A percentile compares a stretch with the other conserved stretches of the same genome.
Evolutionary conservation across 1,140 invertebrate species (phyloP).

Genomic region (Drosophila nigrodunni): DNA sequence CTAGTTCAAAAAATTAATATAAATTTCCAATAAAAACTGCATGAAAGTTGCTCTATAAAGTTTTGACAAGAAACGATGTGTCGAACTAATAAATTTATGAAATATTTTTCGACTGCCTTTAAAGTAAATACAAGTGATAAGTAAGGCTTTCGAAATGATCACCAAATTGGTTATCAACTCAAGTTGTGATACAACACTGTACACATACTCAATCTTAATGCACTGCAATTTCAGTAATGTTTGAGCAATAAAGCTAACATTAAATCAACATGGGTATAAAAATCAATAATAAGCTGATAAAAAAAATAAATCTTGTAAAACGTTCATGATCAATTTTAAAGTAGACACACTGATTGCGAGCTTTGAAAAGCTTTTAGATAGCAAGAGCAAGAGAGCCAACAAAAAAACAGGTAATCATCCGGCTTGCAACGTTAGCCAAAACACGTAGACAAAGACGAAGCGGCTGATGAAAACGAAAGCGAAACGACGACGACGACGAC

Average conservation of each 20-base stretch:
- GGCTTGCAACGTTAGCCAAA: constrained; percentile 16
- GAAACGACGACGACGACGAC: background rate
- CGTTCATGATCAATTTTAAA: constrained; percentile 36
- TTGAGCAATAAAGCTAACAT: constrained; percentile 23
- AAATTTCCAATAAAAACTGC: too few species aligned
- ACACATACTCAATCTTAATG: constrained; percentile 6
- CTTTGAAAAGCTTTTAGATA: constrained; percentile 23
- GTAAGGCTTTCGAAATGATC: background rate
- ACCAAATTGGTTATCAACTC: background rate
- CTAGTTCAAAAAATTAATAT: too few species aligned
- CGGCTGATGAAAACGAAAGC: background rate
- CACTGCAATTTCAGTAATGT: constrained; percentile 4
- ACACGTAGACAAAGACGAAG: constrained; percentile 38
- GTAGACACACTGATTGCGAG: background rate
- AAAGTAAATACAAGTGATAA: too few species aligned
- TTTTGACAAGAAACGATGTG: too few species aligned
- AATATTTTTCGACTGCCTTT: too few species aligned
- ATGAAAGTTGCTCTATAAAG: too few species aligned
- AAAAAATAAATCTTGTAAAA: constrained; percentile 25
- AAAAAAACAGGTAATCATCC: background rate
- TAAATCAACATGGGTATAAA: constrained; percentile 4
- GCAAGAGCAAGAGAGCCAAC: background rate
- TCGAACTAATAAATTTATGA: too few species aligned
- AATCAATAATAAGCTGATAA: constrained; percentile 35
- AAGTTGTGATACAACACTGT: background rate